Base-by-base conservation (phyloP, 2,888 invertebrate species). In the Pterostichus madidus region DNA sequence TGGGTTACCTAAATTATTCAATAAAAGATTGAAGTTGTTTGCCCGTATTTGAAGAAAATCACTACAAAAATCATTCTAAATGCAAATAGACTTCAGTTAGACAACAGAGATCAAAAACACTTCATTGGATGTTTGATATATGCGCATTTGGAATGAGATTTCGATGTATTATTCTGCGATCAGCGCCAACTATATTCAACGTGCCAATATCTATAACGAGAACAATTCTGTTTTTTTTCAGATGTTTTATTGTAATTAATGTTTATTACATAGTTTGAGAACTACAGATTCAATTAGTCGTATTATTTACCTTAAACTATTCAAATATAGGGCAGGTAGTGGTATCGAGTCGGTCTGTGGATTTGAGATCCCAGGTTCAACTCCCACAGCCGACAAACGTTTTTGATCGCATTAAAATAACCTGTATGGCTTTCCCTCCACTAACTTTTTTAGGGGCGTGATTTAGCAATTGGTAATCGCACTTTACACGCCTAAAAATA, bases 81-180 rank as follows among this genome's bases (percentile, higher is more conserved):
- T 73, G 73, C 73, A 73, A 73, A 73, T 73, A 7, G 35, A 59
- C 13, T 15, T 39, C 68, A n/a, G 39, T 24, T 1, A 8, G 46
- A 73, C 17, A 6, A 39, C 13, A 8, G 3, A 68, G 39, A 73
- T 46, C 73, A 46, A 46, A 73, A 46, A 44, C 5, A 46, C 17
- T 24, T 13, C 46, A 73, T 46, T 46, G 44, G 46, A 73, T 73
- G 39, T 64, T 35, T 64, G 73, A 73, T 73, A 8, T 73, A 73
- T 73, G 73, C 46, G 73, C 73, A 73, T 73, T 73, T 1, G 46
- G 6, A 73, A 73, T 73, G 46, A 73, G 73, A 73, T 24, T 59
- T 59, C 39, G 39, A 39, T 39, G 5, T 8, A 8, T 39, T 39
- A 39, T 17, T 15, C 44, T 68, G 13, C 73, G 39, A 5, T 39